Percentiles rank a stretch among this genome's conserved stretches.
These are phyloP conservation scores for Scyliorhinus canicula DNA, from an alignment of 2,797 vertebrate species.

Conservation along the genomic window DNA sequence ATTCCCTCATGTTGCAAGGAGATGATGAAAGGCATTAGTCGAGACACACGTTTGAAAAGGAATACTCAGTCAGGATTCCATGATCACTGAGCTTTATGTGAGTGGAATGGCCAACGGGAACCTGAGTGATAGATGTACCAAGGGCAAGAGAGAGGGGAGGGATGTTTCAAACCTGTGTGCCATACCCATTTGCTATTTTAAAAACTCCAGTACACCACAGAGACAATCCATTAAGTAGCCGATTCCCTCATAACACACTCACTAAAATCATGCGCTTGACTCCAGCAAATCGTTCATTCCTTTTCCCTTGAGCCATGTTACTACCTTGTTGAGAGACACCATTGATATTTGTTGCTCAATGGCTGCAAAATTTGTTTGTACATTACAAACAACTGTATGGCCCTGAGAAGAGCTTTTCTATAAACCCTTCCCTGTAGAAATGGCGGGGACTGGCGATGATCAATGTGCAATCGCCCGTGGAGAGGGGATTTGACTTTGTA, in stretches of 20 bases:
- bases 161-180: neutral
- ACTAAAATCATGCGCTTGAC: neutral
- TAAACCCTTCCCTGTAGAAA: neutral
- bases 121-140: neutral
- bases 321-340: neutral
- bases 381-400: neutral
- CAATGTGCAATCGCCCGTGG: neutral
- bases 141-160: neutral
- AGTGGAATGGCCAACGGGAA: neutral
- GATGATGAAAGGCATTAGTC: neutral
- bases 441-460: neutral
- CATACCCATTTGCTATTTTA: neutral
- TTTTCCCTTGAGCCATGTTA: neutral
- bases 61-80: neutral
- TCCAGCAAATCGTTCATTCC: neutral
- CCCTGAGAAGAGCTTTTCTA: neutral
- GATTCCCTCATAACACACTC: neutral
- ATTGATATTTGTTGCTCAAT: neutral
- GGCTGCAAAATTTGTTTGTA: neutral
- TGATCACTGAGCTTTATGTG: neutral
- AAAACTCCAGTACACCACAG: constrained; percentile 9
- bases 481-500: neutral
- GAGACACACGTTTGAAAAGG: neutral
- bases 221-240: neutral
- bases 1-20: neutral